Evolutionary conservation across 2,797 vertebrate species (phyloP), one percentile per base, ranked within the genome.

Genomic region (Clarias fuscus): DNA sequence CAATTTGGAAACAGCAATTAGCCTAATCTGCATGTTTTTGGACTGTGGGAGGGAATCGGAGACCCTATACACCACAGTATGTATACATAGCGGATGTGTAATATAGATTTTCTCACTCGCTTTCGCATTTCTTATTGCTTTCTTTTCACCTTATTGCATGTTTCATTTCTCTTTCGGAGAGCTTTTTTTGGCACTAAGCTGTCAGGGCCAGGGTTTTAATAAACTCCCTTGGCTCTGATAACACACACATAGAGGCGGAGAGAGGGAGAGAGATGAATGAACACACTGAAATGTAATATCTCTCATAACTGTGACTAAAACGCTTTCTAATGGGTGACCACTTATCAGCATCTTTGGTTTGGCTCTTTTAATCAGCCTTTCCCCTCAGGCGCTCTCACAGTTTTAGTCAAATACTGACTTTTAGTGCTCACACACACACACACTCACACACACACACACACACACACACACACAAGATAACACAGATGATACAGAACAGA

Each of bases 301-400:
- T 86, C 84, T 90, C 86, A 90, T 87, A 88, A 86, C 86, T 87
- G 85, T 86, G 76, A 90, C 88, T 91, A 89, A 88, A 89, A 88
- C 58, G 82, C 80, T 67, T 80, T 87, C 83, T 89, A 86, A 90
- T 90, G 88, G 82, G 84, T 85, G 86, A 86, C 84, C 87, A 87
- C 83, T 89, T 89, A 88, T 88, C 84, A 85, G 82, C 53, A 82
- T 82, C 86, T 85, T 87, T 86, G 78, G 80, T 84, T 86, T 85
- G 78, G 83, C 62, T 81, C 33, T 85, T 77, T 87, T 88, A 89
- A 90, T 90, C 88, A 88, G 84, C 67, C 78, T 87, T 91, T 64
- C 87, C 61, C 93, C 92, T 79, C 77, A 93, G 93, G 92, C 89
- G 86, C 85, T 91, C 87, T 90, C 89, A 90, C 75, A 89, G 89